Base-by-base conservation (phyloP, 2,113 vertebrate species). In the Turdus rufiventris region DNA sequence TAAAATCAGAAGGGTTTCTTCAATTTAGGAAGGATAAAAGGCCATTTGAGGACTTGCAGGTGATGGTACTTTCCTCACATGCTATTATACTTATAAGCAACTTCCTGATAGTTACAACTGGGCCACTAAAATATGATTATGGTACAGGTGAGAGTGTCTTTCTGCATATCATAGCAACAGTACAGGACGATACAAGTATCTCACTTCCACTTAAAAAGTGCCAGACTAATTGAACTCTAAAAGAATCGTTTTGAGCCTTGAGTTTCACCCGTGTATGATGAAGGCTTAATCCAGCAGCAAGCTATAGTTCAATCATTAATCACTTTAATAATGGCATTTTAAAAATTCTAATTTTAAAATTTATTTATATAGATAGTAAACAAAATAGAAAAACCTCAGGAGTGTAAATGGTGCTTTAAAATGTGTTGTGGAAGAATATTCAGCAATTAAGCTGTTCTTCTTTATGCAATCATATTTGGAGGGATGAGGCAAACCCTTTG, bases 181-280 rank as follows among this genome's bases (percentile, higher is more conserved):
- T 53, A 34, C 13, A 85, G 57, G 23, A 51, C 58, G 63, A 79
- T 25, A 24, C 8, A 45, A 50, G 14, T 50, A 28, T 33, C 25
- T 71, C 18, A 18, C 9, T 74, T 91, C 21, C 29, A 51, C 18
- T 67, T 18, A 61, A 43, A 66, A 54, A 38, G 4, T 29, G 25
- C 9, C 21, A 19, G 50, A 50, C 29, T 50, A n/a, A 18, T 42
- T 33, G n/a, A 82, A 40, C 31, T 71, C 29, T 25, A 10, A 8
- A 19, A 81, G 7, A 13, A 47, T 20, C 1, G 0, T 58, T 85
- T 48, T 43, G 51, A 89, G 57, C 25, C 38, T 34, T 10, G 13
- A 14, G 25, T 77, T 85, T 74, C 24, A 34, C 10, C 73, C 5
- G 0, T 8, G 29, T 58, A 7, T 0, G 0, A 6, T 34, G 40